These are phyloP conservation scores for Netelia melanura DNA, from an alignment of 2,888 invertebrate genomes.

Conservation along the genomic window DNA sequence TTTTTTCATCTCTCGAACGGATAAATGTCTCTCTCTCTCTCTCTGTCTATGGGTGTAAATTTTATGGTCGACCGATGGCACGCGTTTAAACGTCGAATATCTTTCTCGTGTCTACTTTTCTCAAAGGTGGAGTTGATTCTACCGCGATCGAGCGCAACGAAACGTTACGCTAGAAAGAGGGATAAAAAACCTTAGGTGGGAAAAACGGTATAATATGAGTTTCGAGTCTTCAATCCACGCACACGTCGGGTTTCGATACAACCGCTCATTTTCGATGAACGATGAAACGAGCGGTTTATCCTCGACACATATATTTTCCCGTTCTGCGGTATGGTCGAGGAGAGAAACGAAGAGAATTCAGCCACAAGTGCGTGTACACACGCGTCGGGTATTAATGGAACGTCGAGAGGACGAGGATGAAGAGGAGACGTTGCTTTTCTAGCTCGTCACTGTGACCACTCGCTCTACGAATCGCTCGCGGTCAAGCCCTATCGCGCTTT, in stretches of 20 bases:
- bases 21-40: constrained; percentile 33
- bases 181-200: constrained; percentile 3
- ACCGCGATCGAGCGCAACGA: constrained; percentile 8
- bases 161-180: constrained; percentile 8
- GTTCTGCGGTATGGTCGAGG: constrained; percentile 21
- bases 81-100: constrained; percentile 29
- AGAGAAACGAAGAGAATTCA: background rate
- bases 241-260: constrained; percentile 47
- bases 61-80: constrained; percentile 28
- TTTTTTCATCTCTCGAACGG: background rate
- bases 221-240: constrained; percentile 27
- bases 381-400: background rate
- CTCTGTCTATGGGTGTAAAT: constrained; percentile 21
- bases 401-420: constrained; percentile 14
- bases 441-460: constrained; percentile 34
- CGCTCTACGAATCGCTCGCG: constrained; percentile 39
- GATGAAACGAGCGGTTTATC: constrained; percentile 54
- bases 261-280: constrained; percentile 66
- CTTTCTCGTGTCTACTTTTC: background rate
- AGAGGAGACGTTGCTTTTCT: background rate
- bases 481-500: constrained; percentile 28
- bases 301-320: constrained; percentile 32
- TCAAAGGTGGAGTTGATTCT: background rate
- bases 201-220: constrained; percentile 36
- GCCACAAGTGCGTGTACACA: constrained; percentile 2